Percentiles rank a stretch among this genome's conserved stretches.
These are phyloP conservation scores for Pipistrellus kuhlii DNA, from an alignment of 2,797 vertebrate genomes.

Conservation along the genomic window DNA sequence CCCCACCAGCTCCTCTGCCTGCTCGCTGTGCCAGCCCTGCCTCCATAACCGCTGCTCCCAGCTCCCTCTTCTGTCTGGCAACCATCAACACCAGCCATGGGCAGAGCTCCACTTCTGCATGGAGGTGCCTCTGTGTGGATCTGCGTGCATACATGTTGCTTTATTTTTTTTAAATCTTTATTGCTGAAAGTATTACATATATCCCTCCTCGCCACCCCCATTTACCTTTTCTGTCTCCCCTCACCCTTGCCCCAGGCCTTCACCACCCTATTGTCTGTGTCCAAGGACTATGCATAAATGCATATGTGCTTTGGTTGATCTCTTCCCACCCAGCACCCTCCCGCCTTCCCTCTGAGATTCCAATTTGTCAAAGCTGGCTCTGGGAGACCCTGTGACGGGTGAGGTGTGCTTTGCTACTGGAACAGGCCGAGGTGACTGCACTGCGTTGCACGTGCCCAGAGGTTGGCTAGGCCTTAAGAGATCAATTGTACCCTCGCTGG, in stretches of 20 bases:
- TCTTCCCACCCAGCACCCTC: too few species aligned
- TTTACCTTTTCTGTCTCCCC: too few species aligned
- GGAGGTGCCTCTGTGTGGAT: not conserved
- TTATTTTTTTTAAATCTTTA: not conserved
- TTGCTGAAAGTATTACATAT: too few species aligned
- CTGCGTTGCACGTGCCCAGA: fast-evolving
- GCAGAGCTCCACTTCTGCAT: not conserved
- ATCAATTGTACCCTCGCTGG: not conserved
- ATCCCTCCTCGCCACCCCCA: too few species aligned
- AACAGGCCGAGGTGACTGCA: not conserved
- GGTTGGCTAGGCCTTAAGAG: not conserved
- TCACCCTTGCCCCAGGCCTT: too few species aligned
- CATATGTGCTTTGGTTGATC: too few species aligned
- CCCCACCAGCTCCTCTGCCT: fast-evolving
- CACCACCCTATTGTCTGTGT: too few species aligned
- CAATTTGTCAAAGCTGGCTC: not conserved
- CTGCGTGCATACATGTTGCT: fast-evolving
- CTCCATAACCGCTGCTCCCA: fast-evolving
- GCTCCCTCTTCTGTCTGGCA: not conserved
- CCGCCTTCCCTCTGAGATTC: too few species aligned
- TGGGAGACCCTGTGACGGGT: not conserved
- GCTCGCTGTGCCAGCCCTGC: not conserved
- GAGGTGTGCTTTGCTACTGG: constrained; percentile 17
- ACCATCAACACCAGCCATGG: not conserved
- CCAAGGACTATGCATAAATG: too few species aligned